Evolutionary conservation across 2,888 invertebrate species (phyloP), one percentile per base, ranked within the genome.

Genomic region (Orchesella flavescens): DNA sequence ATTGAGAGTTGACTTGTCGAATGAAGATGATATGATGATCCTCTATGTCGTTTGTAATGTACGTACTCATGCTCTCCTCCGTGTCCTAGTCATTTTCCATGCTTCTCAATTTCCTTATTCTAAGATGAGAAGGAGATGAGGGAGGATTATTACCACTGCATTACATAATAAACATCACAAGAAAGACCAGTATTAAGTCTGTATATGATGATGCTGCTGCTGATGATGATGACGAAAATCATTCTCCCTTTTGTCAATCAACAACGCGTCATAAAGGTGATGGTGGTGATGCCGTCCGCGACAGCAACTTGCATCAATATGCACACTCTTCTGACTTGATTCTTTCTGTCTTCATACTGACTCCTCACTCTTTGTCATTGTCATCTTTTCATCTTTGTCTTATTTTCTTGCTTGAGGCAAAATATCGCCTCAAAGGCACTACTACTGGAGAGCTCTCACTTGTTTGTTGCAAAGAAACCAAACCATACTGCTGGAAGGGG

Each of bases 161-260:
- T 34, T 34, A 34, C 34, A 34, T 34, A 34, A 34, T 34, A 34
- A 34, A 34, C 7, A 34, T 34, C 34, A 34, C 34, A 34, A 34
- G 34, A 34, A 34, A 34, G 34, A 34, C 34, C 34, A 34, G 34
- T 34, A 34, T 34, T 49, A 49, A 15, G 49, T 49, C 3, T 49
- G 10, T 49, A 49, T 49, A 59, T 13, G 23, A 12, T 79, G 49
- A 68, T 44, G 44, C 55, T 65, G 69, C n/a, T 73, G 19, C 73
- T n/a, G 57, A 59, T 68, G 68, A 69, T 34, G 66, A 75, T 57
- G 69, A 73, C n/a, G 68, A 82, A 55, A 72, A 83, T 76, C n/a
- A n/a, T n/a, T n/a, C n/a, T 83, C 65, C 72, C 63, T 76, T 83
- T 83, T 83, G 82, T 83, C 82, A 83, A 83, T 83, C 82, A 83